Conservation (phyloP, 2,113 vertebrate species). For the Charadrius vociferus region DNA sequence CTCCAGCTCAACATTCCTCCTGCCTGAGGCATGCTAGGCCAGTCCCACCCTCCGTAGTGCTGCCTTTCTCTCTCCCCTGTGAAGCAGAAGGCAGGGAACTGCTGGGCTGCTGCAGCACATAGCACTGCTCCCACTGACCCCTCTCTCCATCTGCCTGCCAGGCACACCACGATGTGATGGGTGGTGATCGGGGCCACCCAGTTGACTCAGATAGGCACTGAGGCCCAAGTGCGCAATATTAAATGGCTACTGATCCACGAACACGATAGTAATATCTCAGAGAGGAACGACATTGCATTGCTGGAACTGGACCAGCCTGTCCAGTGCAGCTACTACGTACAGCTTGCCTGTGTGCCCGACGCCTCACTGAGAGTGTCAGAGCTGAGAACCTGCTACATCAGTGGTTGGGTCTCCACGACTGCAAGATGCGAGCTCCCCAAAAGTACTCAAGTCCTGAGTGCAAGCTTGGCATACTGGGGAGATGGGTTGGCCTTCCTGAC, state of each 20-base stretch:
- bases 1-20: rapidly evolving
- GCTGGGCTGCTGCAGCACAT: not conserved
- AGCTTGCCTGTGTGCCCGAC: constrained; percentile 1
- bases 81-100: not conserved
- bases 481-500: not conserved
- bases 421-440: not conserved
- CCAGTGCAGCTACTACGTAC: not conserved
- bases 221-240: not conserved
- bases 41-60: rapidly evolving
- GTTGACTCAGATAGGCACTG: not conserved
- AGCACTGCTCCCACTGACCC: not conserved
- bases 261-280: not conserved
- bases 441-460: not conserved
- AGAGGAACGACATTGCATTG: not conserved
- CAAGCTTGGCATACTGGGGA: not conserved
- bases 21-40: not conserved
- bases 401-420: constrained; percentile 15
- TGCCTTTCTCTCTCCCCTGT: not conserved
- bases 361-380: not conserved
- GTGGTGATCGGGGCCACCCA: not conserved
- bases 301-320: constrained; percentile 11
- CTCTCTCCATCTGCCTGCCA: not conserved
- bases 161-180: not conserved
- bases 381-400: constrained; percentile 8
- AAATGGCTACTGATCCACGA: not conserved